These are phyloP conservation scores for Myrmophylax atrothorax DNA, from an alignment of 2,113 vertebrate species.

Conservation along the genomic window DNA sequence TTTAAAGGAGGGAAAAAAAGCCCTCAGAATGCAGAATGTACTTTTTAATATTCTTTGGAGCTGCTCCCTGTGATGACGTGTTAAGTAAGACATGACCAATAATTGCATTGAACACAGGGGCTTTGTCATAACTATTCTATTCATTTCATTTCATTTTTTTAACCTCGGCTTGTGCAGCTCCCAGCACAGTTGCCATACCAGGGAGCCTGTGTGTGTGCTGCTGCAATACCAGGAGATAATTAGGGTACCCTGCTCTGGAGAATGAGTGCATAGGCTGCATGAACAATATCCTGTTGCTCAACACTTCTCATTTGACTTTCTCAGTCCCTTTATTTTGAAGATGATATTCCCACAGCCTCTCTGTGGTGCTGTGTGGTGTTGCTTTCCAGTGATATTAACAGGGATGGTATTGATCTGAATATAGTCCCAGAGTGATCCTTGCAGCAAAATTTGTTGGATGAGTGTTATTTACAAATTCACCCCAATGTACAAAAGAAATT, in stretches of 20 bases:
- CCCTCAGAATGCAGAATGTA: background rate
- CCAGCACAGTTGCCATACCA: background rate
- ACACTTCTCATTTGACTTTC: background rate
- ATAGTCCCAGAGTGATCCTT: slow-evolving; percentile 44
- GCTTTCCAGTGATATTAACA: slow-evolving; percentile 45
- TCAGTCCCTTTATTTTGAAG: background rate
- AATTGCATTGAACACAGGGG: background rate
- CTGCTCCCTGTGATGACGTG: background rate
- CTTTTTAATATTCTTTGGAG: background rate
- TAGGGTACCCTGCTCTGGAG: background rate
- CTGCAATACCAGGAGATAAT: background rate
- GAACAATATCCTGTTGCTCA: background rate
- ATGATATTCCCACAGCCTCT: slow-evolving; percentile 41
- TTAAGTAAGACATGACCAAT: background rate
- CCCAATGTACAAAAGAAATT: slow-evolving; percentile 46
- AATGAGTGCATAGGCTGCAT: background rate
- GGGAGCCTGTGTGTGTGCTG: background rate
- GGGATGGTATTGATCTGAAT: slow-evolving; percentile 54
- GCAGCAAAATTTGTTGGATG: slow-evolving; percentile 34
- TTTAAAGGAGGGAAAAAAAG: background rate
- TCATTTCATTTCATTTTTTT: background rate
- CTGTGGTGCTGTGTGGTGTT: background rate
- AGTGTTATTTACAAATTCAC: slow-evolving; percentile 56
- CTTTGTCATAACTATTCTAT: background rate
- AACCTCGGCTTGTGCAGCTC: background rate